Base-by-base conservation (phyloP, 2,888 invertebrate species). In the Microctonus brassicae region DNA sequence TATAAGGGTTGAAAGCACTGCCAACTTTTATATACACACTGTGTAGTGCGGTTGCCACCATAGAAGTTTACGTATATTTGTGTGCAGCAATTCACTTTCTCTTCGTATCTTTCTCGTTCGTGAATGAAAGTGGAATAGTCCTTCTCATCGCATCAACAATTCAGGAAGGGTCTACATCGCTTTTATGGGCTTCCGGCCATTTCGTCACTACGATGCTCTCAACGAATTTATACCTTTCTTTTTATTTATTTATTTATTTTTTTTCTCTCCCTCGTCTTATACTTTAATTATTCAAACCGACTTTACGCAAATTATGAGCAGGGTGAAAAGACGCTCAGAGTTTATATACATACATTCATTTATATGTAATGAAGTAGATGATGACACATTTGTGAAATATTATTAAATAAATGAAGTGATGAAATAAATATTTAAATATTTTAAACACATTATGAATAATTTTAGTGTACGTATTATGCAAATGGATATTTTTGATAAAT, bases 171-270 rank as follows among this genome's bases (percentile, higher is more conserved):
- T 65, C 26, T 22, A 26, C 36, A 47, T 6, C 17, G 65, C 61
- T 66, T 71, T 66, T 66, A 71, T 66, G 61, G 34, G 66, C 66
- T 66, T 71, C 66, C 61, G 61, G 70, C 53, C 60, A 66, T 71
- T 71, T 71, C 62, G 33, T 71, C 55, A 62, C 62, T 71, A 36
- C 65, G 64, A 62, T 60, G 53, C 65, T 71, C 58, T 53, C 36
- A 61, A 34, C 66, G 29, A 55, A 42, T 67, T 20, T 47, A 47
- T 47, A 1, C 9, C 7, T n/a, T 47, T 47, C 47, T 9, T 47
- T 47, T 47, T 17, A n/a, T 47, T 47, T 47, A 17, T 47, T 5
- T 47, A 7, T 62, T 52, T 42, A 5, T 29, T 29, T 29, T 7
- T 29, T 29, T 29, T 7, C 29, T 29, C 7, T 5, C 7, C 29